phyloP scores from a whole-genome alignment of 2,113 vertebrate species.

The Ranitomeya variabilis region DNA sequence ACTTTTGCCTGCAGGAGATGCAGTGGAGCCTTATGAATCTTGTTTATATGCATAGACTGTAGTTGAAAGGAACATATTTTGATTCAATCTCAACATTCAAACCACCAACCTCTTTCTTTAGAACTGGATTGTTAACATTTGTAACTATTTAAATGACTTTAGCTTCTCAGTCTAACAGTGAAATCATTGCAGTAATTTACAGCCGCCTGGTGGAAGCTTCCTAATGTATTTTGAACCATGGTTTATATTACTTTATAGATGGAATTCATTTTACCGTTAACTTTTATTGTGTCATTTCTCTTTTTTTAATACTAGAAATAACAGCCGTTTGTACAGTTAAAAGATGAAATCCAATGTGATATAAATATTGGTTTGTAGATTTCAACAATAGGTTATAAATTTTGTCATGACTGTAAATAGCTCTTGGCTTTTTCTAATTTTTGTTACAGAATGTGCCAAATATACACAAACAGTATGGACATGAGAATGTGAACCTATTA shows the following conservation, averaged over 20 bases:
- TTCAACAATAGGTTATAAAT: not conserved
- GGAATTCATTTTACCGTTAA: not conserved
- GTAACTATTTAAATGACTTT: not conserved
- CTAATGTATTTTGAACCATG: not conserved
- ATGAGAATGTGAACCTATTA: not conserved
- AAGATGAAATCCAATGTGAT: not conserved
- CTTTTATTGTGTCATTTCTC: not conserved
- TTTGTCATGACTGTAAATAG: too few species aligned
- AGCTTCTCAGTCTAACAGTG: not conserved
- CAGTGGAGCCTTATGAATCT: too few species aligned
- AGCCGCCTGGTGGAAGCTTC: not conserved
- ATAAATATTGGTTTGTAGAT: not conserved
- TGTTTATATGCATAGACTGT: not conserved
- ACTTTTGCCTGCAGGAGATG: too few species aligned
- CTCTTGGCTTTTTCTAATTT: too few species aligned
- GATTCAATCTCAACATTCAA: not conserved
- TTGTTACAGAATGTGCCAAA: not conserved
- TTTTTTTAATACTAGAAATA: not conserved
- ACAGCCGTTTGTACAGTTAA: not conserved
- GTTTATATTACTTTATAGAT: not conserved
- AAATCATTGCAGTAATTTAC: constrained; percentile 19
- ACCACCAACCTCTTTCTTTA: not conserved
- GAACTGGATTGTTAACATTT: not conserved
- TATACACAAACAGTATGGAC: not conserved
- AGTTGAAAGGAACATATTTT: not conserved